Conservation (phyloP, 1,140 invertebrate species). For the Saccostrea glomerata region DNA sequence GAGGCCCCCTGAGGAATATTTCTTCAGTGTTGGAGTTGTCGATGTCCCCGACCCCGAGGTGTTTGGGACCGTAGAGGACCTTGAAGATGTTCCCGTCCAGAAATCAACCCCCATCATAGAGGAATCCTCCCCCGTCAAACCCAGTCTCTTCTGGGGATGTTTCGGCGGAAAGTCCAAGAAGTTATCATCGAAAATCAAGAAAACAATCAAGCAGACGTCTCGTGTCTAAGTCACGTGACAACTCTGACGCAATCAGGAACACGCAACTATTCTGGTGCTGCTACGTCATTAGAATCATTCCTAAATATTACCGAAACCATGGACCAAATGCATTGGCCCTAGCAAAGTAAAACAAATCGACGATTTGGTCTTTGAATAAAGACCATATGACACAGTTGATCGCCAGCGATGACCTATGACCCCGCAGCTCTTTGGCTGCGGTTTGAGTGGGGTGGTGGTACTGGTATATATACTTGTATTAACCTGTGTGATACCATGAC, state of each 20-base stretch:
- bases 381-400: slow-evolving; percentile 21
- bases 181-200: slow-evolving; percentile 21
- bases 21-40: slow-evolving; percentile 33
- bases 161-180: slow-evolving; percentile 47
- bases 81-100: background rate
- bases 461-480: background rate
- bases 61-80: background rate
- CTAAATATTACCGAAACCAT: background rate
- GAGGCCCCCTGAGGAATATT: slow-evolving; percentile 46
- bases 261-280: slow-evolving; percentile 13
- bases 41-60: slow-evolving; percentile 38
- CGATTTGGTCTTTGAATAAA: background rate
- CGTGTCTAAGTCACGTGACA: background rate
- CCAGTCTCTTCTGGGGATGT: slow-evolving; percentile 47
- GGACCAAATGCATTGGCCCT: slow-evolving; percentile 11
- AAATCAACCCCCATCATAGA: slow-evolving; percentile 1
- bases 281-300: slow-evolving; percentile 30
- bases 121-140: slow-evolving; percentile 24
- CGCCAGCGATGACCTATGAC: slow-evolving; percentile 34
- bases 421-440: background rate
- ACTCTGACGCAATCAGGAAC: background rate
- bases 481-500: slow-evolving; percentile 13
- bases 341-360: background rate
- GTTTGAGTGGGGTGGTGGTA: background rate
- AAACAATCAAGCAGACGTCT: slow-evolving; percentile 31